phyloP scores from a whole-genome alignment of 2,888 invertebrate genomes.

The Molanna angustata region DNA sequence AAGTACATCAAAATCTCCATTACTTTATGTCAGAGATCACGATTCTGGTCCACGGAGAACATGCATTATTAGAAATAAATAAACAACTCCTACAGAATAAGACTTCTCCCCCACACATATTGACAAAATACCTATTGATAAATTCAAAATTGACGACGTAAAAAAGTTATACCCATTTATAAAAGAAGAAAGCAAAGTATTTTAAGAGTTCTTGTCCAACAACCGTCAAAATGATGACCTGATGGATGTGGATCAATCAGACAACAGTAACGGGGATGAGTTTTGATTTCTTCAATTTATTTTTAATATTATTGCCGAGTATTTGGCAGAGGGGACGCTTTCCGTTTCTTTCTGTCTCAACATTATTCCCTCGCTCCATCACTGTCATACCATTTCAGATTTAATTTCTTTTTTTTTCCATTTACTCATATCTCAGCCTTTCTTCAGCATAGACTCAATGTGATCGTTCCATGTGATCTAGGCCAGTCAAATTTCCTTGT shows the following conservation, averaged over 20 bases:
- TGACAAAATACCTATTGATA: neutral
- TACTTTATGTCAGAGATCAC: neutral
- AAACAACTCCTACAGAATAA: neutral
- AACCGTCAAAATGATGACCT: neutral
- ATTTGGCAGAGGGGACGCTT: no score
- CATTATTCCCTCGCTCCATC: no score
- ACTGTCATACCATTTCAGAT: no score
- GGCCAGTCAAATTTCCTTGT: no score
- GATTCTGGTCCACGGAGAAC: neutral
- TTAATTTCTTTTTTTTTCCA: no score
- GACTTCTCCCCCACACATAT: neutral
- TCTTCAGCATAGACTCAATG: no score
- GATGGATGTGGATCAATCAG: neutral
- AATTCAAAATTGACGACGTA: neutral
- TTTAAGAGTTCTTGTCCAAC: neutral
- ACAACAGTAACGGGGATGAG: neutral
- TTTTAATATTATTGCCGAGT: no score
- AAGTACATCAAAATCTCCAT: neutral
- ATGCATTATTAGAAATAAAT: neutral
- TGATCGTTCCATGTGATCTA: no score
- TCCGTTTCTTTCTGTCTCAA: no score
- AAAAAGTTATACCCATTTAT: neutral
- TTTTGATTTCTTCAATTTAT: neutral
- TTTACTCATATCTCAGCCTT: no score
- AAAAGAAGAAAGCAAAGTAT: neutral